These are phyloP conservation scores for Brachyptera risi DNA, from an alignment of 2,888 invertebrate species.

Conservation along the genomic window DNA sequence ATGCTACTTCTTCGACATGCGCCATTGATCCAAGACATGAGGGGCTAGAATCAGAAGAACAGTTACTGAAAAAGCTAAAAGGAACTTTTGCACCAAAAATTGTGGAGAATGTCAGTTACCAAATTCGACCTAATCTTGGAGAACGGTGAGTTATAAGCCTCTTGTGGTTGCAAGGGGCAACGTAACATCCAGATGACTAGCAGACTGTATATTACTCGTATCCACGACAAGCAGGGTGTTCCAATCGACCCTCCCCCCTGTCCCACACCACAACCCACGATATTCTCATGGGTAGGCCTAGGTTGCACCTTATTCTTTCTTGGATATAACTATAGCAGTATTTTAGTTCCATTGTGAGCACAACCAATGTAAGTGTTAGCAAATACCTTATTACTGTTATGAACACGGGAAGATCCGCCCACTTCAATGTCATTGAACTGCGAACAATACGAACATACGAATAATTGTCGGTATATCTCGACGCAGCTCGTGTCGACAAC, in stretches of 20 bases:
- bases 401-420: too few relatives aligned
- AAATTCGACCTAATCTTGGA: slow-evolving; percentile 8
- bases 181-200: not conserved
- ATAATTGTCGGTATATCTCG: too few relatives aligned
- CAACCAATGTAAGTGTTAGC: too few relatives aligned
- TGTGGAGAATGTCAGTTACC: slow-evolving; percentile 1
- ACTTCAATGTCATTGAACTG: too few relatives aligned
- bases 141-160: slow-evolving; percentile 1
- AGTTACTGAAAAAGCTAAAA: not conserved
- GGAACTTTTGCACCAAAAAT: not conserved
- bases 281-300: too few relatives aligned
- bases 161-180: too few relatives aligned
- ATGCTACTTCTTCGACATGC: not conserved
- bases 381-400: too few relatives aligned
- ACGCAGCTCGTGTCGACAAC: too few relatives aligned
- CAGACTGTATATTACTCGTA: not conserved
- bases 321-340: not conserved
- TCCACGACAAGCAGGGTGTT: not conserved
- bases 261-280: not conserved
- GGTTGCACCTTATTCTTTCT: too few relatives aligned
- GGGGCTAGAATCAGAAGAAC: not conserved
- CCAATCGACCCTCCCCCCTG: too few relatives aligned
- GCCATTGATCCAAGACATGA: too few relatives aligned
- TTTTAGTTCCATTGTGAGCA: not conserved
- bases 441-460: too few relatives aligned